Conservation (phyloP, 2,797 vertebrate species). For the Eremophila alpestris region DNA sequence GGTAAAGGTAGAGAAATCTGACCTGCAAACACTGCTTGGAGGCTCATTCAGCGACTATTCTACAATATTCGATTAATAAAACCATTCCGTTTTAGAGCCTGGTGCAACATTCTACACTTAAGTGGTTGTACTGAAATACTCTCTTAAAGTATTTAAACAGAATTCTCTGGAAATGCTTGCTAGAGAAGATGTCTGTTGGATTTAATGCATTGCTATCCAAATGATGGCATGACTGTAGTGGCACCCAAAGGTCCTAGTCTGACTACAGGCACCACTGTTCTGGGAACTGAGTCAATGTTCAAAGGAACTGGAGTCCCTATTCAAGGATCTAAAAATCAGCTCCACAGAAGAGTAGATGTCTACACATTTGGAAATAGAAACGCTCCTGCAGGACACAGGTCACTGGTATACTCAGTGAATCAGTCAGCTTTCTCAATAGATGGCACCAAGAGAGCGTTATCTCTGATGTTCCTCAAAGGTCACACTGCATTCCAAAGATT, state of each 20-base stretch:
- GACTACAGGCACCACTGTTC: neutral
- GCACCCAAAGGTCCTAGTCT: neutral
- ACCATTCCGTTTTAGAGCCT: neutral
- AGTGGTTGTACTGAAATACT: neutral
- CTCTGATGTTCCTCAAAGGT: neutral
- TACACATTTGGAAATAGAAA: neutral
- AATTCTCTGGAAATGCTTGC: neutral
- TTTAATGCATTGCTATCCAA: neutral
- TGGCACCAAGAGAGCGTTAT: neutral
- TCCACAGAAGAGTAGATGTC: neutral
- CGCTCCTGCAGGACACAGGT: neutral
- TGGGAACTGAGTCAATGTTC: neutral
- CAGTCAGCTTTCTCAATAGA: neutral
- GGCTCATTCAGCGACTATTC: neutral
- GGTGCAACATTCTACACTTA: neutral
- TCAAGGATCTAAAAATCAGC: neutral
- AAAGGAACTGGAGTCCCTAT: neutral
- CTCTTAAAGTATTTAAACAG: neutral
- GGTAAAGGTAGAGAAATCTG: neutral
- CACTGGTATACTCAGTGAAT: rapidly evolving
- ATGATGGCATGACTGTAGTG: neutral
- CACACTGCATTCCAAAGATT: neutral
- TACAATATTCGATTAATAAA: neutral
- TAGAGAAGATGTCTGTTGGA: neutral
- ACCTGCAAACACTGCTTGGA: neutral